These are phyloP conservation scores for Cryptocheilus praepositus DNA, from an alignment of 2,888 invertebrate species.

Conservation along the genomic window DNA sequence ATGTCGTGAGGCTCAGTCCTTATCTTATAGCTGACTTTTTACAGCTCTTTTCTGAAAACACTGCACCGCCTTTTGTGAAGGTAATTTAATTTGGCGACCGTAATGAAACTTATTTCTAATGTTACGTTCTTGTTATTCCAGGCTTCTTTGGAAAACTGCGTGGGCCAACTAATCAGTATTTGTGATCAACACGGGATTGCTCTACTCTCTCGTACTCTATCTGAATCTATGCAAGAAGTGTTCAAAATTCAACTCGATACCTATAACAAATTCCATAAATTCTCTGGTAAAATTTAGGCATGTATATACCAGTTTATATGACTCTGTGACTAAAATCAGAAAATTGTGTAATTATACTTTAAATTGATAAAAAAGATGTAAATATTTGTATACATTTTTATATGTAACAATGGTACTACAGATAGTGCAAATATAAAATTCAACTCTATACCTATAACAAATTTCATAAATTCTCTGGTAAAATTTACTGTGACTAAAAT, in stretches of 20 bases:
- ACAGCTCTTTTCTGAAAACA: constrained; percentile 55
- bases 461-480: too few species aligned
- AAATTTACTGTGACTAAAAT: too few species aligned
- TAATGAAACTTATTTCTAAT: constrained; percentile 12
- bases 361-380: too few species aligned
- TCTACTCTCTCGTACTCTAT: constrained; percentile 62
- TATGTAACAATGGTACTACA: too few species aligned
- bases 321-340: too few species aligned
- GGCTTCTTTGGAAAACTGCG: constrained; percentile 62
- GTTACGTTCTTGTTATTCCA: constrained; percentile 42
- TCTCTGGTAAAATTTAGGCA: constrained; percentile 67
- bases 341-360: too few species aligned
- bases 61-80: constrained; percentile 60
- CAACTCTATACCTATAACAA: too few species aligned
- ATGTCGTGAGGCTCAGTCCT: constrained; percentile 61
- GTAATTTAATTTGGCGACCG: constrained; percentile 45
- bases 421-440: too few species aligned
- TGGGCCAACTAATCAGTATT: constrained; percentile 63
- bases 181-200: constrained; percentile 65
- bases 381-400: too few species aligned
- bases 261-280: constrained; percentile 68
- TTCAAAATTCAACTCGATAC: constrained; percentile 64
- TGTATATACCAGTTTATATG: too few species aligned
- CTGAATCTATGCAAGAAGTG: constrained; percentile 62
- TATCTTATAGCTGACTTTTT: constrained; percentile 68